These are phyloP conservation scores for Orcinus orca DNA, from an alignment of 2,113 vertebrate genomes.

Conservation along the genomic window DNA sequence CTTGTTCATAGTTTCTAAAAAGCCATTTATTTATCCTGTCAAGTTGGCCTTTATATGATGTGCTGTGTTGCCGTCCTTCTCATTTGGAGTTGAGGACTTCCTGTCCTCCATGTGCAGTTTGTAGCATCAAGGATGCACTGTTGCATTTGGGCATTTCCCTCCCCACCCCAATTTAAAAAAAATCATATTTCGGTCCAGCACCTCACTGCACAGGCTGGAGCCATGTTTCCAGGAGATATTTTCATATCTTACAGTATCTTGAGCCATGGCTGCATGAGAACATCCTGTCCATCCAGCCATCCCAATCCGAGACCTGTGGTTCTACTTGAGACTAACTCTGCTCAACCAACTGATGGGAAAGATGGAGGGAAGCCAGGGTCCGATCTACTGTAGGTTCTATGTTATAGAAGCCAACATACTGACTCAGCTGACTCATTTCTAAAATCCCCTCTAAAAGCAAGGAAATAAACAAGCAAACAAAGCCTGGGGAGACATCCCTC, in stretches of 20 bases:
- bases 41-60: neutral
- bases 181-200: fast-evolving
- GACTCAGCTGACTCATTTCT: neutral
- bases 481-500: neutral
- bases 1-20: neutral
- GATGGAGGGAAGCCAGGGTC: neutral
- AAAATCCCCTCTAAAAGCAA: neutral
- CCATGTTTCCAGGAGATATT: neutral
- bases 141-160: neutral
- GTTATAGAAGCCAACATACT: too few relatives aligned
- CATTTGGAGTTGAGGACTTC: neutral
- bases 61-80: fast-evolving
- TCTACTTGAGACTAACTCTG: neutral
- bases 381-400: fast-evolving
- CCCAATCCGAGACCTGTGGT: neutral
- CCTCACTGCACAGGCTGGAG: too few relatives aligned
- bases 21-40: neutral
- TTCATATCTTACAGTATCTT: neutral
- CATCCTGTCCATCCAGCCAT: fast-evolving
- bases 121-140: fast-evolving
- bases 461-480: neutral
- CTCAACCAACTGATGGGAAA: fast-evolving
- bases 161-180: neutral
- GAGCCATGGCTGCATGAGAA: fast-evolving
- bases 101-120: fast-evolving